Conservation (phyloP, 2,888 invertebrate species). For the Ochropleura leucogaster region DNA sequence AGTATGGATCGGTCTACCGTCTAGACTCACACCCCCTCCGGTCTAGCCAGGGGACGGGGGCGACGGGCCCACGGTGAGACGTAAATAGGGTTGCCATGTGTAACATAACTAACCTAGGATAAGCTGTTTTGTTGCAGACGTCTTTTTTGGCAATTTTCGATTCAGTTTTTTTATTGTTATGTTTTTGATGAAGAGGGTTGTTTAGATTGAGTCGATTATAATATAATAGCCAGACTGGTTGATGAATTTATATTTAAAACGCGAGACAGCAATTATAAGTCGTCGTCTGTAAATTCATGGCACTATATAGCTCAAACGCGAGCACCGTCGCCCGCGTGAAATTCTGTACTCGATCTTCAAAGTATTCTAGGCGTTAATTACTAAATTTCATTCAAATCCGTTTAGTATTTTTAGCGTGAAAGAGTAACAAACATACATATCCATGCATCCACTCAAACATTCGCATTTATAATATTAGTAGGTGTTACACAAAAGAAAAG, state of each 20-base stretch:
- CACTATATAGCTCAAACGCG: no score
- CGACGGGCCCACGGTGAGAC: conserved; percentile 63
- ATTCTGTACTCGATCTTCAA: no score
- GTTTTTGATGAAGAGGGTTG: not conserved
- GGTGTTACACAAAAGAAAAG: not conserved
- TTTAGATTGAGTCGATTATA: conserved; percentile 4
- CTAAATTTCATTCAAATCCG: no score
- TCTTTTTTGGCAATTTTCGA: conserved; percentile 37
- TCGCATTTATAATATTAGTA: no score
- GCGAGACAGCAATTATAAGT: not conserved
- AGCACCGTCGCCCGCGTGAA: no score
- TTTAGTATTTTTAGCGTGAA: no score
- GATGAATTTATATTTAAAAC: not conserved
- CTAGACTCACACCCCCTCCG: conserved; percentile 80
- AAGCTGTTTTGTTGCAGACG: conserved; percentile 51
- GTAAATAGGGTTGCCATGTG: conserved; percentile 66
- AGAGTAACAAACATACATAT: no score
- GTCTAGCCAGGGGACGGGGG: conserved; percentile 50
- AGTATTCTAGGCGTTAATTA: no score
- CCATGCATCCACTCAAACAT: no score
- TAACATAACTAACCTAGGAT: conserved; percentile 71
- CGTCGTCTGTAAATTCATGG: not conserved
- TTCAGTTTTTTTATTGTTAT: not conserved
- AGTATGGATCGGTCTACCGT: conserved; percentile 89
- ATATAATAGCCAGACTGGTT: not conserved